Evolutionary conservation across 2,888 invertebrate genomes (phyloP).

Genomic region (Nephrotoma flavescens): DNA sequence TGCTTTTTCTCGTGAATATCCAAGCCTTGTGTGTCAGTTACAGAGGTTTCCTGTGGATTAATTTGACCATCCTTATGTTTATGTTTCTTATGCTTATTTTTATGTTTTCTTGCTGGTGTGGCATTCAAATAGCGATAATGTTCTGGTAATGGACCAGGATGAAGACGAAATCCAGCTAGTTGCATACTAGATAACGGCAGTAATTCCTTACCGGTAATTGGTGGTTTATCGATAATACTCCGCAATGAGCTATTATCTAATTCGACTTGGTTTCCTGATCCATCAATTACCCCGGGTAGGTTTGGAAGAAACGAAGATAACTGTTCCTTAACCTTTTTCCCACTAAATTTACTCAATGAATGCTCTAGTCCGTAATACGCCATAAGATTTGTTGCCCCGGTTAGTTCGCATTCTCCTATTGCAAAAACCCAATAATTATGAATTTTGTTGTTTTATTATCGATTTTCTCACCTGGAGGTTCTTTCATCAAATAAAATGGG

Average conservation of each 20-base stretch:
- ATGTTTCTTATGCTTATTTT: slow-evolving; percentile 91
- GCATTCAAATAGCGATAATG: slow-evolving; percentile 89
- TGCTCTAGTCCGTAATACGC: slow-evolving; percentile 92
- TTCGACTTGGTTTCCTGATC: slow-evolving; percentile 55
- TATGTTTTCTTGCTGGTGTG: slow-evolving; percentile 82
- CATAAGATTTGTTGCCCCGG: slow-evolving; percentile 95
- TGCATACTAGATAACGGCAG: slow-evolving; percentile 74
- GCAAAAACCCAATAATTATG: slow-evolving; percentile 9
- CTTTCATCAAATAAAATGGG: slow-evolving; percentile 96
- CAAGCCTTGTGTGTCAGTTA: slow-evolving; percentile 43
- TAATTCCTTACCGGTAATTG: slow-evolving; percentile 82
- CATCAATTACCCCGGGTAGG: slow-evolving; percentile 88
- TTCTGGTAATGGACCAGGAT: slow-evolving; percentile 90
- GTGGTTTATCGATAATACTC: slow-evolving; percentile 90
- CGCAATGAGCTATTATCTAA: slow-evolving; percentile 75
- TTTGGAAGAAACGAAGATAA: slow-evolving; percentile 90
- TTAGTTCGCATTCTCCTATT: slow-evolving; percentile 77
- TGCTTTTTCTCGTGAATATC: slow-evolving; percentile 91
- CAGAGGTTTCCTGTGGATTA: slow-evolving; percentile 52
- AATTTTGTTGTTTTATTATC: background rate
- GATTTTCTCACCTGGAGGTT: slow-evolving; percentile 60
- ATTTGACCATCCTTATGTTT: slow-evolving; percentile 79
- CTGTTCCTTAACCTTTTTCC: slow-evolving; percentile 89
- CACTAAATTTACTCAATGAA: slow-evolving; percentile 95
- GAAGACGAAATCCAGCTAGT: slow-evolving; percentile 83